Evolutionary conservation across 2,113 vertebrate species (phyloP).

Genomic region (Bos javanicus): DNA sequence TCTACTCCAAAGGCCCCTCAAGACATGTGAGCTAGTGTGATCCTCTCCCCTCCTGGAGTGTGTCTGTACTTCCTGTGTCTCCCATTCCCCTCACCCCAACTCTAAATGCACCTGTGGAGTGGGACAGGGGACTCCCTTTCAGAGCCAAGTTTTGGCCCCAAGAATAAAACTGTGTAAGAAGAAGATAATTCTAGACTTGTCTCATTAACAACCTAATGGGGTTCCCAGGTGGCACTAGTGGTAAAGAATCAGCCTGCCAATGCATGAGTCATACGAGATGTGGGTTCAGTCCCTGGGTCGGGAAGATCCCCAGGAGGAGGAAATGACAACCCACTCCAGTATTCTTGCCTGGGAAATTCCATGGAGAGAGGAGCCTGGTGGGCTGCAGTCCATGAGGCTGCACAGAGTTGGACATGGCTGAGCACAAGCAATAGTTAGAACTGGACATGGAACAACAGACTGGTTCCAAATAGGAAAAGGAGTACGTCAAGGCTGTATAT

Average conservation of each 20-base stretch:
- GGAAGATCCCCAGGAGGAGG: background rate
- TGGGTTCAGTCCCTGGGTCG: background rate
- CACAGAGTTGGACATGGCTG: no score
- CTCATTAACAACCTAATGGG: background rate
- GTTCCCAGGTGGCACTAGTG: background rate
- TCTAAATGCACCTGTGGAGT: background rate
- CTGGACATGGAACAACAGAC: no score
- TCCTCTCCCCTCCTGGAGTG: background rate
- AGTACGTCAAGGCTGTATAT: no score
- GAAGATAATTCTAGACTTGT: background rate
- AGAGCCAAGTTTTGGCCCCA: background rate
- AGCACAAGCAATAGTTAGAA: background rate
- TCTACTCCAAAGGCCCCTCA: background rate
- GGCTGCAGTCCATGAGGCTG: no score
- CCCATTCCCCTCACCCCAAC: background rate
- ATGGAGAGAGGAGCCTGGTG: background rate
- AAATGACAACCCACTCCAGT: background rate
- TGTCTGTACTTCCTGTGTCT: background rate
- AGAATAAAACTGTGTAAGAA: background rate
- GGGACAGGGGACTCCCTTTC: background rate
- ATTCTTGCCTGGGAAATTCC: background rate
- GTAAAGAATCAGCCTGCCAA: background rate
- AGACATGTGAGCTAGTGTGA: background rate
- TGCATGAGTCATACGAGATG: background rate
- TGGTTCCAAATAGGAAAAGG: no score